Evolutionary conservation across 1,140 invertebrate species (phyloP).

Genomic region (Ips typographus): DNA sequence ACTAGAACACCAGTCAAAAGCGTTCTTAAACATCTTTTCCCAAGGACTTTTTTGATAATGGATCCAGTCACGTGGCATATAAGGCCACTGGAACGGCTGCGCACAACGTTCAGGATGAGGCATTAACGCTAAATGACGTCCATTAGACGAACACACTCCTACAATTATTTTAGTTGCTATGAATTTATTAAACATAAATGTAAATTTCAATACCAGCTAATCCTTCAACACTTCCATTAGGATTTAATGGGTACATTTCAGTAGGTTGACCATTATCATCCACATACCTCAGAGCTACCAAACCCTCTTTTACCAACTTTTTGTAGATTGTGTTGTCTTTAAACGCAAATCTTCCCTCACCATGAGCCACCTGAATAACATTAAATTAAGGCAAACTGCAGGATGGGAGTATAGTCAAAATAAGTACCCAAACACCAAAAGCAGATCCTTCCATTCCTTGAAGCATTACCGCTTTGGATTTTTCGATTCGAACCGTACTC

Average conservation of each 20-base stretch:
- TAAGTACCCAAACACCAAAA: conserved; percentile 84
- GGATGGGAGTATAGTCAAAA: background rate
- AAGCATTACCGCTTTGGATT: conserved; percentile 81
- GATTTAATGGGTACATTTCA: conserved; percentile 87
- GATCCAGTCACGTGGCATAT: conserved; percentile 60
- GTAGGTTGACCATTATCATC: conserved; percentile 78
- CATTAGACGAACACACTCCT: conserved; percentile 84
- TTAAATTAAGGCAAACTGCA: background rate
- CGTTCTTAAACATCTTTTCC: conserved; percentile 90
- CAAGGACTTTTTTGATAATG: conserved; percentile 74
- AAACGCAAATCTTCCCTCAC: conserved; percentile 81
- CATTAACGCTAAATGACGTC: conserved; percentile 96
- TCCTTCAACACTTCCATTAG: conserved; percentile 84
- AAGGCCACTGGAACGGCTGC: conserved; percentile 84
- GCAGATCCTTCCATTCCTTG: conserved; percentile 79
- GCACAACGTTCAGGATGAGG: conserved; percentile 94
- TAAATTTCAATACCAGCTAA: conserved; percentile 60
- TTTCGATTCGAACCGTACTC: conserved; percentile 69
- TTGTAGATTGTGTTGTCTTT: conserved; percentile 57
- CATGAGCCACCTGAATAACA: conserved; percentile 70
- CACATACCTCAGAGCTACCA: conserved; percentile 79
- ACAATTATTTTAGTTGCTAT: background rate
- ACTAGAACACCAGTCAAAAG: conserved; percentile 73
- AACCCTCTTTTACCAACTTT: conserved; percentile 61
- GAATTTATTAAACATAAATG: background rate